phyloP scores from a whole-genome alignment of 1,140 invertebrate species.

The Cataglyphis hispanica region DNA sequence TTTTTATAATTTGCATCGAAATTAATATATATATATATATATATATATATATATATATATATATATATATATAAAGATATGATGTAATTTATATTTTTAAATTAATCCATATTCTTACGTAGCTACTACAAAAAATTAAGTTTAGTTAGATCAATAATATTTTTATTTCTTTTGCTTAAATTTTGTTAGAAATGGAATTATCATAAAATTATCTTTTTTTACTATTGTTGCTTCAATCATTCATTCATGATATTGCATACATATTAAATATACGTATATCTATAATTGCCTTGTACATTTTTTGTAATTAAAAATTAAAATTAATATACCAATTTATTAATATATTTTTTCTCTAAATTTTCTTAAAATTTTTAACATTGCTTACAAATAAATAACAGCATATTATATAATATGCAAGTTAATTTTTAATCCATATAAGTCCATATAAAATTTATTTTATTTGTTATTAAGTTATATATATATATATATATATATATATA shows the following conservation, averaged over 20 bases:
- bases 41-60: too few species aligned
- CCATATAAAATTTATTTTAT: neutral
- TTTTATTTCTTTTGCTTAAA: neutral
- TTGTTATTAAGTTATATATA: neutral
- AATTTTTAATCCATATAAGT: neutral
- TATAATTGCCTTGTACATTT: neutral
- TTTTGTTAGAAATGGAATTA: neutral
- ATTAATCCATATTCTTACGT: neutral
- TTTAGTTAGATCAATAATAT: neutral
- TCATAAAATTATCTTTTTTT: neutral
- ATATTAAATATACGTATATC: neutral
- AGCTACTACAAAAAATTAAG: neutral
- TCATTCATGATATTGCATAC: neutral
- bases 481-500: neutral
- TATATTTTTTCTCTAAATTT: neutral
- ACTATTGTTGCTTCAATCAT: neutral
- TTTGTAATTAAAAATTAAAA: neutral
- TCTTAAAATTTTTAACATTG: neutral
- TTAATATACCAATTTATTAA: neutral
- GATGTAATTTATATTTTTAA: neutral
- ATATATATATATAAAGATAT: neutral
- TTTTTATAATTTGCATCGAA: neutral
- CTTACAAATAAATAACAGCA: neutral
- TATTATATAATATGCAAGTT: neutral
- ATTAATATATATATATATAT: too few species aligned